Evolutionary conservation across 2,113 vertebrate genomes (phyloP), one percentile per base, ranked within the genome.

Genomic region (Pogonocichla stellata): DNA sequence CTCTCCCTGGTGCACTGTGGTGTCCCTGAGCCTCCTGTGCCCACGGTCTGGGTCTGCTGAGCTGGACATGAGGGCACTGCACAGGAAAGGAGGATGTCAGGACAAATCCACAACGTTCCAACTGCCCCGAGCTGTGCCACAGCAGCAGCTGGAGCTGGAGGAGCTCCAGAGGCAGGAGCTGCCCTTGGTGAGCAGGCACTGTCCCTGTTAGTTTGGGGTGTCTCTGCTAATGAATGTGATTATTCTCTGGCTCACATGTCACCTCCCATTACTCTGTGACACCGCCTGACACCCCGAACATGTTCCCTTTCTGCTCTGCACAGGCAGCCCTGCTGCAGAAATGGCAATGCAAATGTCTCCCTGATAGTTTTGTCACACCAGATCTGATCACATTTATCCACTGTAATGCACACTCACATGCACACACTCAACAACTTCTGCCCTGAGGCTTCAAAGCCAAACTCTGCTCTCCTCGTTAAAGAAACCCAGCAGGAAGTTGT

Each of bases 281-380:
- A 7, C 28, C 0, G 29, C 88, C 86, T 96, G 95, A 88, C 92
- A 84, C 65, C 80, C 61, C 2, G 34, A 95, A 95, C 94, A 69
- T 86, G 93, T 75, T 96, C 92, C 58, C 89, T 75, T 56, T 94
- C 89, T 93, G 91, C 75, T 86, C n/a, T 60, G 69, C 77, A 23
- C 8, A 2, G n/a, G 62, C 80, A 78, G 86, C 86, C 73, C 80
- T 53, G 64, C 81, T 88, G 69, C 91, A 54, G 62, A 60, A 84
- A 93, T 58, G 84, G 61, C 87, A 88, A 54, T 20, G 85, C 87
- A 61, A 89, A 90, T 26, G 80, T 78, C 72, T 74, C 57, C 95
- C 81, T 86, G 80, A 80, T 64, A 26, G 85, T 94, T 94, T 96
- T 97, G 95, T 96, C 96, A 92, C 83, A 84, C 38, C 38, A 19